Conservation (phyloP, 2,797 vertebrate species). For the Artibeus lituratus region DNA sequence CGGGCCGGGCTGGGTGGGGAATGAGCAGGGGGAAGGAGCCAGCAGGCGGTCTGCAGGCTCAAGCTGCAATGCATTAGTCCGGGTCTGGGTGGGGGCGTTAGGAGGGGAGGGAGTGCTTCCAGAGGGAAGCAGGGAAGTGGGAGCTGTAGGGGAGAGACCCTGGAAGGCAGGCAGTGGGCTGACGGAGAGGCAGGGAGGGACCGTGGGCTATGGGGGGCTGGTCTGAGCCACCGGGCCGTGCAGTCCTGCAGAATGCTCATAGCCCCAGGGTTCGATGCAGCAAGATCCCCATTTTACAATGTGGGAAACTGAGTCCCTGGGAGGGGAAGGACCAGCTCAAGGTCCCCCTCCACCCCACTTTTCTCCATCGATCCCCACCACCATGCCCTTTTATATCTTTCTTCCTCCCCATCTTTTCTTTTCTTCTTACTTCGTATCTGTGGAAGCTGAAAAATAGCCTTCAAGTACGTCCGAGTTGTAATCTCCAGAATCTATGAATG, state of each 20-base stretch:
- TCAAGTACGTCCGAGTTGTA: not conserved
- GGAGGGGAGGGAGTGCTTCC: not conserved
- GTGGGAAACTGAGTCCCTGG: not conserved
- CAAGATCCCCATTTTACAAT: not conserved
- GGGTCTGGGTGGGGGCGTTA: too few species aligned
- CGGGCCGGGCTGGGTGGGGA: constrained; percentile 29
- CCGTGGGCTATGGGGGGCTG: accelerated
- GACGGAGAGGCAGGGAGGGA: not conserved
- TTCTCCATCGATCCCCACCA: not conserved
- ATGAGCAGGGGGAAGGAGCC: constrained; percentile 46
- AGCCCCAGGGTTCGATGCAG: not conserved
- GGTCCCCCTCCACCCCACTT: too few species aligned
- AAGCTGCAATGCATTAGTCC: constrained; percentile 52
- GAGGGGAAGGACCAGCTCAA: not conserved
- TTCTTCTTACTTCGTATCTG: not conserved
- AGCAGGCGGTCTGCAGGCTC: constrained; percentile 27
- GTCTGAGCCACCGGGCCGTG: not conserved
- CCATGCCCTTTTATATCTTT: not conserved
- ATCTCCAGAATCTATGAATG: not conserved
- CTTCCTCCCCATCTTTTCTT: not conserved
- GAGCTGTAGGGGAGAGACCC: not conserved
- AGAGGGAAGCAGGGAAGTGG: not conserved
- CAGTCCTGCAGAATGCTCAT: not conserved
- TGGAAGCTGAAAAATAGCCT: not conserved
- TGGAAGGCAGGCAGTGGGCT: not conserved